phyloP scores from a whole-genome alignment of 1,140 invertebrate species.

The Sycophaga agraensis region DNA sequence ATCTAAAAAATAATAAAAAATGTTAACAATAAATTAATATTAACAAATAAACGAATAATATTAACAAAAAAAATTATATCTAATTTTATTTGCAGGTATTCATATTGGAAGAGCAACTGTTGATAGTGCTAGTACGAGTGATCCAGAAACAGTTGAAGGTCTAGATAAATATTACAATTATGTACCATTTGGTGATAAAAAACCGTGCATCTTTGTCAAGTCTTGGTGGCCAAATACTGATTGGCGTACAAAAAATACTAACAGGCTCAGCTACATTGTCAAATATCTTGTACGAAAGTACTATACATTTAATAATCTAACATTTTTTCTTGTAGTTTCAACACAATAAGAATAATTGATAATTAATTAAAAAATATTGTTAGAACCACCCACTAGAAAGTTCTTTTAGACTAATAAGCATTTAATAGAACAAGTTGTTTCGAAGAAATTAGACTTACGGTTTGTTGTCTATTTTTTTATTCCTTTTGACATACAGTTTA shows the following conservation, averaged over 20 bases:
- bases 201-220: constrained; percentile 51
- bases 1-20: background rate
- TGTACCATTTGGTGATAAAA: constrained; percentile 46
- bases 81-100: background rate
- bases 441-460: too few species aligned
- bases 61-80: background rate
- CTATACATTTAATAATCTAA: too few species aligned
- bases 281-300: constrained; percentile 44
- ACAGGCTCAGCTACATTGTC: constrained; percentile 43
- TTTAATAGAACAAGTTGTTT: too few species aligned
- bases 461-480: too few species aligned
- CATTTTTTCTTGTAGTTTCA: too few species aligned
- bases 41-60: too few species aligned
- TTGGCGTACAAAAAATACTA: constrained; percentile 49
- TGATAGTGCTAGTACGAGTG: constrained; percentile 42
- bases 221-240: constrained; percentile 54
- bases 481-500: too few species aligned
- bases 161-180: constrained; percentile 50
- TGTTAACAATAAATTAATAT: too few species aligned
- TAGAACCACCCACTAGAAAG: too few species aligned
- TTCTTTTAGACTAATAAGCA: too few species aligned
- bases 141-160: constrained; percentile 37
- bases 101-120: constrained; percentile 28
- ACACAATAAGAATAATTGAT: too few species aligned
- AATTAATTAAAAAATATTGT: too few species aligned